Percentiles rank a stretch among this genome's conserved stretches.
These are phyloP conservation scores for Petrocephalus zakoni DNA, from an alignment of 2,113 vertebrate species.

Conservation along the genomic window DNA sequence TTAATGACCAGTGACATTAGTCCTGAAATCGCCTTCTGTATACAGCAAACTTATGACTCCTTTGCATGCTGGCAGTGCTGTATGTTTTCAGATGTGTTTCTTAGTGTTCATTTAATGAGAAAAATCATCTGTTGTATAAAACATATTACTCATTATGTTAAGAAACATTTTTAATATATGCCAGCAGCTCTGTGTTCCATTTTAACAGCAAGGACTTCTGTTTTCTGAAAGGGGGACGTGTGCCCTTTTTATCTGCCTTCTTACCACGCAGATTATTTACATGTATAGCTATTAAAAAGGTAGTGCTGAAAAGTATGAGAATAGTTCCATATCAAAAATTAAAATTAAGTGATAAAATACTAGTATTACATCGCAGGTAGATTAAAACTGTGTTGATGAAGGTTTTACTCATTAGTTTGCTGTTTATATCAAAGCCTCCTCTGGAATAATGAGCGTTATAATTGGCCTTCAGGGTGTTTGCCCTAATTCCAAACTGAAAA, in stretches of 20 bases:
- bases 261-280: not conserved
- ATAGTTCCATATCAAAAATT: not conserved
- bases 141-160: not conserved
- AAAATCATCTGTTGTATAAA: not conserved
- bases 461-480: slow-evolving; percentile 15
- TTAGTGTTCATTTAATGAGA: not conserved
- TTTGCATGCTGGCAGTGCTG: not conserved
- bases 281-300: not conserved
- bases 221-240: not conserved
- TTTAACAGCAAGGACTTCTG: not conserved
- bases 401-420: not conserved
- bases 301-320: not conserved
- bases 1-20: not conserved
- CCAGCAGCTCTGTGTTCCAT: not conserved
- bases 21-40: not conserved
- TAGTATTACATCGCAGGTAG: not conserved
- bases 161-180: not conserved
- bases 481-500: not conserved
- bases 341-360: not conserved
- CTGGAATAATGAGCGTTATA: slow-evolving; percentile 20
- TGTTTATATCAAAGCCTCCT: not conserved
- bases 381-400: not conserved
- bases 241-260: not conserved
- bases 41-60: not conserved
- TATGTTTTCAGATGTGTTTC: not conserved